A percentile compares a stretch with the other conserved stretches of the same genome.
Evolutionary conservation across 2,797 vertebrate species (phyloP).

Genomic region (Phyllotis vaccarum): DNA sequence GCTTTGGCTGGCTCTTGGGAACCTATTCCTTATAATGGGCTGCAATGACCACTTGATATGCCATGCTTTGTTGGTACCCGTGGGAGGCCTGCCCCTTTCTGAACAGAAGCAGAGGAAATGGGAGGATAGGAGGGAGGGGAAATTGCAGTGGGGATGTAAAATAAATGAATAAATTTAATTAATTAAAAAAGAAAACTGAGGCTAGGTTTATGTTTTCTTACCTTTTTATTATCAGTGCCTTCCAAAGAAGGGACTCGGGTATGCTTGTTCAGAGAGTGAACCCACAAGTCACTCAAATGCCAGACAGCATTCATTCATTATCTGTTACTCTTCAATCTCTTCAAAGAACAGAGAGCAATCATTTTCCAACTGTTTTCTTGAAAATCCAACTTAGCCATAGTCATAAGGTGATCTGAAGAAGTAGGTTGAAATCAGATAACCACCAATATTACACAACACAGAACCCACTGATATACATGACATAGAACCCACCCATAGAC

Average conservation of each 20-base stretch:
- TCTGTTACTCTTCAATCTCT: not conserved
- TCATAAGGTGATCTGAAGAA: not conserved
- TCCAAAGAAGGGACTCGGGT: not conserved
- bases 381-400: not conserved
- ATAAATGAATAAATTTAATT: not conserved
- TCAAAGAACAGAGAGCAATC: conserved; percentile 15
- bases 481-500: not conserved
- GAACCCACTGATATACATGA: too few relatives aligned
- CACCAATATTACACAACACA: too few relatives aligned
- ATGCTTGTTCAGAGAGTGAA: not conserved
- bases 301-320: not conserved
- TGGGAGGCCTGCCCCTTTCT: not conserved
- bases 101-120: not conserved
- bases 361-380: not conserved
- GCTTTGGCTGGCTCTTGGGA: not conserved
- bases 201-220: not conserved
- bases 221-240: not conserved
- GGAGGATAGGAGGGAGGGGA: not conserved
- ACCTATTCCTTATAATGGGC: not conserved
- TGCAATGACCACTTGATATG: not conserved
- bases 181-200: not conserved
- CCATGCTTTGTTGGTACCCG: not conserved
- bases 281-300: not conserved
- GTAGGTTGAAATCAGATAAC: not conserved
- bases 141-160: not conserved